Base-by-base conservation (phyloP, 2,113 vertebrate genomes). In the Aspiorhynchus laticeps region DNA sequence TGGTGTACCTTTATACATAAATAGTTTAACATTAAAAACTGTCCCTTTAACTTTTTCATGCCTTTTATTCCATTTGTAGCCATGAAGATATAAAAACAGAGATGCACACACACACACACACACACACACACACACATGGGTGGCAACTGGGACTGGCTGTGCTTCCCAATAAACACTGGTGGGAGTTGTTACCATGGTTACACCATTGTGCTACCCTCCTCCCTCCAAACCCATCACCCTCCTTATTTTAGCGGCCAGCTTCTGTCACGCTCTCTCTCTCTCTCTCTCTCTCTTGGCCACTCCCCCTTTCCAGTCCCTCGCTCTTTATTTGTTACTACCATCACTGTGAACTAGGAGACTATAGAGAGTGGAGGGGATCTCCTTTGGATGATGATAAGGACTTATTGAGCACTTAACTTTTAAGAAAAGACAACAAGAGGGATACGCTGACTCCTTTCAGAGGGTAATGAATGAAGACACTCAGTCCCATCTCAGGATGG, bases 161-260 rank as follows among this genome's bases (percentile, higher is more conserved):
- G 93, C 93, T 93, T 94, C 93, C 94, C 93, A 94, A 96, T 96
- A 96, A 97, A 97, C 95, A 96, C 92, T 96, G 95, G 96, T 96
- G 95, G 95, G 96, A 96, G 95, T 94, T 95, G 97, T 96, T 96
- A 86, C 95, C 96, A 96, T 96, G 93, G 96, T 93, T 96, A 98
- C 97, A 91, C 90, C 91, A 93, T 95, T 93, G 91, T 89, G 92
- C 95, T 91, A 91, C 88, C 94, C 91, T 95, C 91, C 86, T 90
- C 76, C 46, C 76, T 85, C 71, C 87, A 83, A 89, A 88, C 91
- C 88, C 90, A 90, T 91, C 86, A 84, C 90, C 90, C 86, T 89
- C 90, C 67, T 87, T 92, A 83, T 87, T 89, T 76, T 36, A 89
- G 78, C 56, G 53, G 86, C 75, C 77, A 33, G 83, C 87, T 88